These are phyloP conservation scores for Drosophila barbarae DNA, from an alignment of 2,888 invertebrate genomes.

Conservation along the genomic window DNA sequence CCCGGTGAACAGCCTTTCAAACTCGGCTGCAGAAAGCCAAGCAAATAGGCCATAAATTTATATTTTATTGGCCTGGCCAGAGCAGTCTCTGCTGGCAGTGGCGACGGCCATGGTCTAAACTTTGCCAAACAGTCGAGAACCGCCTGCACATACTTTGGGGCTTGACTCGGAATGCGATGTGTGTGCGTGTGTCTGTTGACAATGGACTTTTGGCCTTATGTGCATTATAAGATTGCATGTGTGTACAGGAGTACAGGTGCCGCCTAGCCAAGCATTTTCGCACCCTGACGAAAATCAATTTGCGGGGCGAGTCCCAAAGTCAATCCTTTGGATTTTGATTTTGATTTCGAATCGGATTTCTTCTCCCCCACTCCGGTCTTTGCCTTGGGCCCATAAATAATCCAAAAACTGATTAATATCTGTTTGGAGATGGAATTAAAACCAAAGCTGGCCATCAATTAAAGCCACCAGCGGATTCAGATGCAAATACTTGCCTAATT, in stretches of 20 bases:
- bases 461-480: conserved; percentile 16
- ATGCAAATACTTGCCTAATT: conserved; percentile 27
- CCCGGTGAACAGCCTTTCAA: conserved; percentile 21
- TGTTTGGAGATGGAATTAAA: conserved; percentile 35
- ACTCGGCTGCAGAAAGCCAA: conserved; percentile 55
- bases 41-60: conserved; percentile 71
- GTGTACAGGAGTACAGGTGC: conserved; percentile 31
- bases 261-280: conserved; percentile 22
- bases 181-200: conserved; percentile 39
- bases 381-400: conserved; percentile 26
- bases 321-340: conserved; percentile 4
- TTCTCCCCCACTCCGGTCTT: background rate
- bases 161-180: conserved; percentile 9
- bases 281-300: conserved; percentile 14
- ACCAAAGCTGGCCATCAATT: conserved; percentile 32
- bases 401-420: conserved; percentile 47
- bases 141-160: conserved; percentile 30
- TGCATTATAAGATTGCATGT: conserved; percentile 55
- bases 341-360: conserved; percentile 16
- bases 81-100: conserved; percentile 5
- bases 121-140: conserved; percentile 37
- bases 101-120: conserved; percentile 20
- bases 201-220: conserved; percentile 57
- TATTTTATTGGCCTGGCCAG: conserved; percentile 61
- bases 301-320: conserved; percentile 11